Evolutionary conservation across 2,888 invertebrate species (phyloP).

Genomic region (Xestoiulus laeticollis): DNA sequence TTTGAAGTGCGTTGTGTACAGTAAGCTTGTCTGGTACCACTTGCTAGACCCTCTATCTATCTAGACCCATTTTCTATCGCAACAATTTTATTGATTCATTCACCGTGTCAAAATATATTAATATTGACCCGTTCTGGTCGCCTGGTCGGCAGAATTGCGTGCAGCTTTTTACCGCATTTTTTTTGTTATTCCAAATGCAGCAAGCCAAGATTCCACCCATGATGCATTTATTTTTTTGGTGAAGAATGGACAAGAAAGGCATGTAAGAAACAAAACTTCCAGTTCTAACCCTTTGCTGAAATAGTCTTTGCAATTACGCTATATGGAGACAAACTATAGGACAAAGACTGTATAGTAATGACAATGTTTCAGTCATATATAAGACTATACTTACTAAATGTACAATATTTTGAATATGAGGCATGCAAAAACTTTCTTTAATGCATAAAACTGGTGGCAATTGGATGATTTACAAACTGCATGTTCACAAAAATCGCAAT

Average conservation of each 20-base stretch:
- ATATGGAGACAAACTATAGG: neutral
- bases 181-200: neutral
- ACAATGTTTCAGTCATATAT: neutral
- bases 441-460: too few species aligned
- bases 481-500: too few species aligned
- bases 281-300: neutral
- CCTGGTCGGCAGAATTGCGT: neutral
- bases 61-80: neutral
- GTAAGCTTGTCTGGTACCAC: neutral
- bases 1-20: neutral
- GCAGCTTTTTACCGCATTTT: conserved; percentile 5
- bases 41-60: neutral
- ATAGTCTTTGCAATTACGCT: neutral
- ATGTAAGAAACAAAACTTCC: neutral
- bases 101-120: conserved; percentile 17
- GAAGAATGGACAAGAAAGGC: neutral
- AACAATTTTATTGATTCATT: conserved; percentile 18
- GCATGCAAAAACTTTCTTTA: too few species aligned
- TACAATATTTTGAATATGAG: too few species aligned
- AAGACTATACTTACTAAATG: too few species aligned
- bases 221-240: neutral
- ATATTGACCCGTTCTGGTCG: conserved; percentile 20
- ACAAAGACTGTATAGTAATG: neutral
- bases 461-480: too few species aligned
- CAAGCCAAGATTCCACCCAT: neutral